Percentiles rank a stretch among this genome's conserved stretches.
Evolutionary conservation across 2,113 vertebrate genomes (phyloP).

Genomic region (Amphiprion ocellaris): DNA sequence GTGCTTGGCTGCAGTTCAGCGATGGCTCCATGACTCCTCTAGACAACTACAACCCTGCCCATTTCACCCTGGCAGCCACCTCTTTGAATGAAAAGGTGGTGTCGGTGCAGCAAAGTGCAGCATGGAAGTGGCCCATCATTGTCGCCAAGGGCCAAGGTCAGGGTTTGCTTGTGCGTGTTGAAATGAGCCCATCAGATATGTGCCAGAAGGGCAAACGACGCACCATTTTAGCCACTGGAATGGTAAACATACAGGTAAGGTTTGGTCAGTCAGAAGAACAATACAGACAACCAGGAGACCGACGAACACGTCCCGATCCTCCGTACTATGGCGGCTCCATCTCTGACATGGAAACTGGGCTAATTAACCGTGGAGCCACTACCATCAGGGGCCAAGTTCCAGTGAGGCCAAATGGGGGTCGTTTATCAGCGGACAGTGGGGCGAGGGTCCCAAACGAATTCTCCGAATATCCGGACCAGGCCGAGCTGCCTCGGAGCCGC

Average conservation of each 20-base stretch:
- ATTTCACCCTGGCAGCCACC: slow-evolving; percentile 88
- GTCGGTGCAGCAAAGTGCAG: slow-evolving; percentile 72
- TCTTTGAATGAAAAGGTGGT: slow-evolving; percentile 90
- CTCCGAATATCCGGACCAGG: slow-evolving; percentile 90
- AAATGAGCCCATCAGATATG: slow-evolving; percentile 89
- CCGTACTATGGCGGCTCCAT: slow-evolving; percentile 84
- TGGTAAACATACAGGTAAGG: slow-evolving; percentile 86
- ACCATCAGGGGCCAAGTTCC: slow-evolving; percentile 84
- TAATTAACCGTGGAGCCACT: slow-evolving; percentile 80
- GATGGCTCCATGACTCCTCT: slow-evolving; percentile 93
- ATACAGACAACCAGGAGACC: slow-evolving; percentile 87
- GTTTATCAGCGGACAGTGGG: slow-evolving; percentile 76
- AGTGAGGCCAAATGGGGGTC: slow-evolving; percentile 81
- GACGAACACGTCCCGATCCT: slow-evolving; percentile 83
- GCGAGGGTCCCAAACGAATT: slow-evolving; percentile 89
- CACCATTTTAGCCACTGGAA: slow-evolving; percentile 88
- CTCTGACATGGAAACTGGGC: slow-evolving; percentile 86
- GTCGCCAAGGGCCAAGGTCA: slow-evolving; percentile 92
- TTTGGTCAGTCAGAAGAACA: slow-evolving; percentile 86
- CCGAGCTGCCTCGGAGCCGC: slow-evolving; percentile 84
- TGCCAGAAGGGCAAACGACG: slow-evolving; percentile 93
- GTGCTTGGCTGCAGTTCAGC: slow-evolving; percentile 96
- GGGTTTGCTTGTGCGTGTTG: slow-evolving; percentile 90
- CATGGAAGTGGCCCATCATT: slow-evolving; percentile 86
- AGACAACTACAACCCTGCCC: slow-evolving; percentile 91